These are phyloP conservation scores for Drosophila tristis DNA, from an alignment of 1,140 invertebrate species.

Conservation along the genomic window DNA sequence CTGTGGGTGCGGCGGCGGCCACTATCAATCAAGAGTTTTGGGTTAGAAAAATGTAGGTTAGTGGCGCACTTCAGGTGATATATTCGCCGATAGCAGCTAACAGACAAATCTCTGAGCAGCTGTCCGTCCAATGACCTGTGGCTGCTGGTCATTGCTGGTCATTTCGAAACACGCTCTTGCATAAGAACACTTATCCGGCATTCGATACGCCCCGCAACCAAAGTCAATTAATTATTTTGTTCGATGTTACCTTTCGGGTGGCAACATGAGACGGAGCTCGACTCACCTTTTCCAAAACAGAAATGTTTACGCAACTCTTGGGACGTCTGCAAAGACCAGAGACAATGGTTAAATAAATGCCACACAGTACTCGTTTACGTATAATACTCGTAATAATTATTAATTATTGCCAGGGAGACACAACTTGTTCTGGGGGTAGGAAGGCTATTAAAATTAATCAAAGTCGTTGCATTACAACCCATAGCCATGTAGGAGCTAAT, in stretches of 20 bases:
- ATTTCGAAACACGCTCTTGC: constrained; percentile 35
- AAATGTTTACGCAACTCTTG: constrained; percentile 63
- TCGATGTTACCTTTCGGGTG: constrained; percentile 8
- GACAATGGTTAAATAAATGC: constrained; percentile 56
- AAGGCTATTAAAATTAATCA: constrained; percentile 71
- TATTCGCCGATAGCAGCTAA: constrained; percentile 22
- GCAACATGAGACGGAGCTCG: constrained; percentile 52
- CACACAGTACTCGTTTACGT: constrained; percentile 38
- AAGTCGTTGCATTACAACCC: constrained; percentile 59
- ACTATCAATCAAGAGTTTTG: constrained; percentile 31
- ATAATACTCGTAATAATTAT: constrained; percentile 41
- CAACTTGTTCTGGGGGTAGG: constrained; percentile 34
- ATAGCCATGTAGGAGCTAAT: constrained; percentile 58
- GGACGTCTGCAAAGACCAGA: constrained; percentile 61
- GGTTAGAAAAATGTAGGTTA: constrained; percentile 17
- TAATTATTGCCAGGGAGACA: constrained; percentile 46
- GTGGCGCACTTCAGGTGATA: constrained; percentile 9
- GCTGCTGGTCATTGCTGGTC: constrained; percentile 16
- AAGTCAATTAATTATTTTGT: constrained; percentile 63
- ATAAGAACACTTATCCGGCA: constrained; percentile 44
- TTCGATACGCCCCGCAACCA: constrained; percentile 60
- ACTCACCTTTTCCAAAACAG: constrained; percentile 70
- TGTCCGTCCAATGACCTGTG: constrained; percentile 50
- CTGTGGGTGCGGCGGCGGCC: constrained; percentile 4
- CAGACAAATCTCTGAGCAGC: constrained; percentile 11